Base-by-base conservation (phyloP, 53 echinoderm and acorn worm genomes). In the Glandiceps talaboti region DNA sequence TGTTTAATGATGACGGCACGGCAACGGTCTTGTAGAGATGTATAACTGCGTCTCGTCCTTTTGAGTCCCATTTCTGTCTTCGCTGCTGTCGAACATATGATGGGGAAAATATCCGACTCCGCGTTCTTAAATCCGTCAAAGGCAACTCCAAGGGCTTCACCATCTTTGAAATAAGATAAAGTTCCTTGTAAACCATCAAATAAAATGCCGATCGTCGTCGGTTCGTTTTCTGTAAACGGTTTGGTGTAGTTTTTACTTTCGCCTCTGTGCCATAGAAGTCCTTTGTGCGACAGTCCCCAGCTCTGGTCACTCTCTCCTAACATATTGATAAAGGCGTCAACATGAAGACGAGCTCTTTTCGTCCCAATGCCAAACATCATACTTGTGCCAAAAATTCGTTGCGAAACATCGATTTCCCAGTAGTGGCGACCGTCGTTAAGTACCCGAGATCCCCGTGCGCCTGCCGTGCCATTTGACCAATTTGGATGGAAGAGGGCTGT, bases 381-480 rank as follows among this genome's bases (percentile, higher is more conserved):
- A 78, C 91, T 92, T 0, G 97, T 96, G 27, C 97, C 97, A 64
- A 92, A 96, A 30, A 92, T 88, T 28, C 93, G 86, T 0, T 81
- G 87, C 0, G 91, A 88, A 1, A 94, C 85, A 27, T 77, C 73
- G 27, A 94, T 80, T 80, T 96, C 97, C 92, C 97, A 92, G 29
- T 86, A 90, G 73, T 86, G 78, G 0, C 84, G 80, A n/a, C 88
- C 91, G 75, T 79, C 76, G 25, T 81, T 76, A 31, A 96, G 85
- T 77, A 84, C 86, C 72, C 87, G 81, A 73, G 89, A 89, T 29
- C 97, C 97, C 14, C 97, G 82, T 0, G 90, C 89, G 30, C 88
- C 97, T 0, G 97, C 97, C 0, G 97, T 90, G 20, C 92, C 97
- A 78, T 92, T 90, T 27, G 97, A 96, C 97, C 97, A 96, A 77